phyloP scores from a whole-genome alignment of 2,113 vertebrate species.

The Phoenicopterus ruber region DNA sequence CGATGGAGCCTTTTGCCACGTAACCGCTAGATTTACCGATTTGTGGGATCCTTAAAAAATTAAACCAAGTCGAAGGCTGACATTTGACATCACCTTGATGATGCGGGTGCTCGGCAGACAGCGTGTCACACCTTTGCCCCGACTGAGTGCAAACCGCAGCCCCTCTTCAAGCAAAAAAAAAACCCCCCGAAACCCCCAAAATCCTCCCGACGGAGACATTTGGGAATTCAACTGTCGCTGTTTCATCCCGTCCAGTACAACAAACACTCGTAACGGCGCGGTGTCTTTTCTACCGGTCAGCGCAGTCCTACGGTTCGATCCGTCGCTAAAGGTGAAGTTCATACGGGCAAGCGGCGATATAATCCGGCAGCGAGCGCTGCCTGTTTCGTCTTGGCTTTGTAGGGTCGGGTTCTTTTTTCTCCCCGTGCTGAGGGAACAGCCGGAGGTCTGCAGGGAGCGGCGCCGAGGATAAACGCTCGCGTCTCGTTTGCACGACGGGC shows the following conservation, averaged over 20 bases:
- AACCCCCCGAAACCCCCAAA: not conserved
- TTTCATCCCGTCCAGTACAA: rapidly evolving
- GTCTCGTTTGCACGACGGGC: rapidly evolving
- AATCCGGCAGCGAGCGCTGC: not conserved
- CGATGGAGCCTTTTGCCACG: rapidly evolving
- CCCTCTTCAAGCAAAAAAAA: not conserved
- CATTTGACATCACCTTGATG: rapidly evolving
- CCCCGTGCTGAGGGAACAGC: not conserved
- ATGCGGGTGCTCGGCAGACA: not conserved
- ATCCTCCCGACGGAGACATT: rapidly evolving
- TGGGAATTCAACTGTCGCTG: not conserved
- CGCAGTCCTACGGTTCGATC: not conserved
- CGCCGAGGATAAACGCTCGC: rapidly evolving
- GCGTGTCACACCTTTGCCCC: not conserved
- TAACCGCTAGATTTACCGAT: rapidly evolving
- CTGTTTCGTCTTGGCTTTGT: not conserved
- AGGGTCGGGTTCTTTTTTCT: not conserved
- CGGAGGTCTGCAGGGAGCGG: not conserved
- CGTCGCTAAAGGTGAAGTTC: not conserved
- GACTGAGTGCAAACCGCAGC: rapidly evolving
- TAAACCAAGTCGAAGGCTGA: rapidly evolving
- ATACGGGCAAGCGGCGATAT: no score
- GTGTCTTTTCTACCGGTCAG: not conserved
- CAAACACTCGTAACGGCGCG: rapidly evolving
- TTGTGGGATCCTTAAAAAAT: rapidly evolving